Base-by-base conservation (phyloP, 2,797 vertebrate genomes). In the Acanthiza pusilla region DNA sequence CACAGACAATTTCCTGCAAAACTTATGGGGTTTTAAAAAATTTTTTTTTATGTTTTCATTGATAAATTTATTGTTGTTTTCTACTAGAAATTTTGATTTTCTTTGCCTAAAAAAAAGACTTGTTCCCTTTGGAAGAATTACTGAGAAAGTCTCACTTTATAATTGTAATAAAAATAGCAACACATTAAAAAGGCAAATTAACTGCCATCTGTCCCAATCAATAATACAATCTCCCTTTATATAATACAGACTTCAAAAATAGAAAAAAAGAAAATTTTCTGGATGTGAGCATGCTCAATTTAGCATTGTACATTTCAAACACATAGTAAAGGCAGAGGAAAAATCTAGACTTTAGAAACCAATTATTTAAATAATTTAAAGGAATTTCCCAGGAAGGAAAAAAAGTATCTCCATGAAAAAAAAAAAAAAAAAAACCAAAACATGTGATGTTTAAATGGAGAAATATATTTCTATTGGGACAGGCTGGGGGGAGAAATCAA, bases 401-500 rank as follows among this genome's bases (percentile, higher is more conserved):
- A 21, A 4, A 75, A 60, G 5, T 10, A 40, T 6, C 22, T 81
- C 32, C 20, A 19, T 32, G 19, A 81, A 82, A 14, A 29, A 42
- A 70, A 43, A 11, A 65, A 68, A n/a, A n/a, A n/a, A 81, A 82
- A 14, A 29, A 42, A 70, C n/a, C n/a, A 43, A 11, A 65, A 68
- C 4, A 7, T 20, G 29, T 6, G 2, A 7, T 4, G 9, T 43
- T 53, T 71, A 74, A 68, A 67, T 54, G 14, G 22, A 67, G 27
- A 67, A 66, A 43, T 23, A 14, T 30, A 23, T 68, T 60, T 80
- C 14, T 51, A 4, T 50, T 60, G 71, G 30, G 16, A 38, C 11
- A 11, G 38, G 38, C 61, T 0, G 2, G 3, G 7, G 5, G 7
- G 11, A 1, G 6, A n/a, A 34, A 16, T 11, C 12, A 74, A 38